A percentile compares a stretch with the other conserved stretches of the same genome.
These are phyloP conservation scores for Paralichthys olivaceus DNA, from an alignment of 2,113 vertebrate species.

Conservation along the genomic window DNA sequence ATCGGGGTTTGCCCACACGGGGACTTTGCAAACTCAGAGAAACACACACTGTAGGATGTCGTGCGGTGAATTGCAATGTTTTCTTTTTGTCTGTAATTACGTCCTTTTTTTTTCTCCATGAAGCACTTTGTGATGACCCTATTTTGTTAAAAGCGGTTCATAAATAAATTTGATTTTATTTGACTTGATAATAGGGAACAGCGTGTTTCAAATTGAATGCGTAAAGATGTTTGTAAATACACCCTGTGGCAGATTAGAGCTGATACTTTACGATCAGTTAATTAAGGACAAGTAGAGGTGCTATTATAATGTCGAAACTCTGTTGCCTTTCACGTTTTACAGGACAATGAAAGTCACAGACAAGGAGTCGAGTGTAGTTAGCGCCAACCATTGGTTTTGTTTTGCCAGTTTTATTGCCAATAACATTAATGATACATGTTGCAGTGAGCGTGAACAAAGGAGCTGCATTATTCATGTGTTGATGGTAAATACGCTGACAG, in stretches of 20 bases:
- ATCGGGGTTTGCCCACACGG: slow-evolving; percentile 66
- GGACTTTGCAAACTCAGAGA: slow-evolving; percentile 48
- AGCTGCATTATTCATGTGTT: slow-evolving; percentile 45
- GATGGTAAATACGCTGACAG: slow-evolving; percentile 42
- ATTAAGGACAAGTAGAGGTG: slow-evolving; percentile 61
- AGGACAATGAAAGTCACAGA: slow-evolving; percentile 72
- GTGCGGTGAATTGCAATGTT: slow-evolving; percentile 47
- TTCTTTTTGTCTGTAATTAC: slow-evolving; percentile 61
- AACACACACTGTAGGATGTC: slow-evolving; percentile 8
- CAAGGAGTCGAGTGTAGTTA: slow-evolving; percentile 20
- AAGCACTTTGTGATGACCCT: slow-evolving; percentile 55
- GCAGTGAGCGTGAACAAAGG: slow-evolving; percentile 49
- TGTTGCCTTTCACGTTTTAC: slow-evolving; percentile 56
- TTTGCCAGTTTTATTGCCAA: slow-evolving; percentile 63
- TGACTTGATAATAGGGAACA: slow-evolving; percentile 63
- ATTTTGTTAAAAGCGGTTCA: slow-evolving; percentile 70
- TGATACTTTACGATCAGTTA: slow-evolving; percentile 62
- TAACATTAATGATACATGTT: slow-evolving; percentile 55
- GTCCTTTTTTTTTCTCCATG: slow-evolving; percentile 54
- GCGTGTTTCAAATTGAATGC: slow-evolving; percentile 50
- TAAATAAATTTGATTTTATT: slow-evolving; percentile 71
- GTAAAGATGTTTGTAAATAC: slow-evolving; percentile 57
- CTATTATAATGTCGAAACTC: slow-evolving; percentile 43
- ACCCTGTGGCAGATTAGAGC: slow-evolving; percentile 43
- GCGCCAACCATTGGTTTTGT: slow-evolving; percentile 45